These are phyloP conservation scores for Eremobia ochroleuca DNA, from an alignment of 2,888 invertebrate species.

Conservation along the genomic window DNA sequence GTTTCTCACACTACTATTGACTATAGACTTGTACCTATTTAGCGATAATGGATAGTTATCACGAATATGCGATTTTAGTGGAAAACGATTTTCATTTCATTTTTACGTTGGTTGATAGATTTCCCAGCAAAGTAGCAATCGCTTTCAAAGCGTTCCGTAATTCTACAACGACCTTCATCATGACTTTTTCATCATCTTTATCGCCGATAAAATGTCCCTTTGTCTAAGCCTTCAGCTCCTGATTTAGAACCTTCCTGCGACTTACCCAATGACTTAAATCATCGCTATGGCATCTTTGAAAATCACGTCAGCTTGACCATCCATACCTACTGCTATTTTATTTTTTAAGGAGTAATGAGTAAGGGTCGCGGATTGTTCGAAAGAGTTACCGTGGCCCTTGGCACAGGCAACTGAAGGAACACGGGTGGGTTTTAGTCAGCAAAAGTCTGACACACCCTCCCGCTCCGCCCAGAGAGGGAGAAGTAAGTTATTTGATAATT, in stretches of 20 bases:
- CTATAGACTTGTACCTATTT: slow-evolving; percentile 52
- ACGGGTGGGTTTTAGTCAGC: no score
- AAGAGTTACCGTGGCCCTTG: no score
- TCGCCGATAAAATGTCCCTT: background rate
- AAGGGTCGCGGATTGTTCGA: no score
- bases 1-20: slow-evolving; percentile 69
- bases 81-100: slow-evolving; percentile 8
- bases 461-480: no score
- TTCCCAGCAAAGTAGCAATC: background rate
- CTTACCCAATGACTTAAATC: no score
- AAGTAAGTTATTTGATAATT: no score
- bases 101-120: background rate
- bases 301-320: background rate
- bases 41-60: slow-evolving; percentile 58
- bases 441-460: no score
- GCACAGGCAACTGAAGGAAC: no score
- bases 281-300: background rate
- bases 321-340: background rate
- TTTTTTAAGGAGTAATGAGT: background rate
- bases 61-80: slow-evolving; percentile 31
- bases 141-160: background rate
- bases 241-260: background rate
- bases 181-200: background rate
- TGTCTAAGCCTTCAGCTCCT: background rate
- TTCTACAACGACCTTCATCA: background rate